Evolutionary conservation across 2,797 vertebrate genomes (phyloP), one percentile per base, ranked within the genome.

Genomic region (Bovichtus variegatus): DNA sequence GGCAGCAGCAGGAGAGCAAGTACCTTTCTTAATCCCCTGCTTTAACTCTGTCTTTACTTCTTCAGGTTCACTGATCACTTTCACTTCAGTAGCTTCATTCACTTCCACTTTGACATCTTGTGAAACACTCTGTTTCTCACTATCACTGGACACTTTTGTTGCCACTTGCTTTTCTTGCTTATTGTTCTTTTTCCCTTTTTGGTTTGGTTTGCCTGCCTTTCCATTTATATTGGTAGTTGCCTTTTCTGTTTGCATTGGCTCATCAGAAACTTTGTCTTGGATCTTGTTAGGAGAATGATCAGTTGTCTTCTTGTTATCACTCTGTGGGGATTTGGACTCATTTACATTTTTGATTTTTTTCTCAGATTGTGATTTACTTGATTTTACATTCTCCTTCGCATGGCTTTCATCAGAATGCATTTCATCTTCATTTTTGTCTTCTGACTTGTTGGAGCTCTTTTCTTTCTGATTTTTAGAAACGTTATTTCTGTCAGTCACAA

Each of bases 111-210:
- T 84, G 27, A 80, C 27, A 63, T 72, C 71, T 62, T 85, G 43
- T 40, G 78, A 84, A 27, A 75, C 71, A 73, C 68, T 90, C 47
- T 84, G 61, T 19, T 84, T 89, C 74, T 92, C 82, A 44, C 19
- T 80, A 46, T 89, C 79, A 82, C 58, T 81, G 81, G 73, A 67
- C 43, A 57, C 50, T 83, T 81, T 90, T 51, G 54, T 50, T 47
- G 91, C 93, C 38, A 73, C 40, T 29, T 91, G 87, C 69, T 84
- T 91, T 78, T 88, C 87, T 27, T 90, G 91, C 71, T 94, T 95
- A 21, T 87, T 91, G 65, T 60, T 89, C 92, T 95, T 95, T 80
- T 94, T 93, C 34, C 46, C 65, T 73, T 93, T 87, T 85, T 94
- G 91, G 73, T 81, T 89, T 54, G 31, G 16, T 85, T 91, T 93